Evolutionary conservation across 2,888 invertebrate genomes (phyloP).

Genomic region (Rotaria macrura): DNA sequence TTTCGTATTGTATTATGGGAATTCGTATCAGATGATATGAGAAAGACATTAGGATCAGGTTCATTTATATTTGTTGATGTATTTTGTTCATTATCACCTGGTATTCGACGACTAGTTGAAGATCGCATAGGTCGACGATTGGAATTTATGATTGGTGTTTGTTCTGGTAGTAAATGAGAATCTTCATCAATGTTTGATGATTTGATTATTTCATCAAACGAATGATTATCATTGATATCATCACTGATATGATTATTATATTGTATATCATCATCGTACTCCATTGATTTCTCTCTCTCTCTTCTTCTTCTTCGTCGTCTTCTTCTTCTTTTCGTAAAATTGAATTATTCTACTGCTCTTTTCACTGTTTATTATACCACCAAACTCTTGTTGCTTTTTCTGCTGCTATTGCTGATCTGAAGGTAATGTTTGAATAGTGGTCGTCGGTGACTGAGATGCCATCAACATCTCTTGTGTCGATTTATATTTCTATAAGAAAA

Average conservation of each 20-base stretch:
- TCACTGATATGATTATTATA: background rate
- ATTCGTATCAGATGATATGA: background rate
- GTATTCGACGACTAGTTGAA: background rate
- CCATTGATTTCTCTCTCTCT: background rate
- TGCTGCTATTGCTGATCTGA: background rate
- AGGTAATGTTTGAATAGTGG: conserved; percentile 8
- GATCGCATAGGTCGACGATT: background rate
- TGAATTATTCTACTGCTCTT: background rate
- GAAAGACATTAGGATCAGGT: background rate
- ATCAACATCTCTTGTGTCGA: conserved; percentile 2
- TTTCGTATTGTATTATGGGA: conserved; percentile 19
- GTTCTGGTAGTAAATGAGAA: background rate
- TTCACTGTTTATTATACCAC: background rate
- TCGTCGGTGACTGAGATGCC: background rate
- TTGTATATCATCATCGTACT: background rate
- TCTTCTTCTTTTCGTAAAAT: no score
- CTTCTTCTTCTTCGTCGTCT: no score
- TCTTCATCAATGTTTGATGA: background rate
- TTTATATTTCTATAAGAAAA: background rate
- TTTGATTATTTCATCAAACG: background rate
- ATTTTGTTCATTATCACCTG: background rate
- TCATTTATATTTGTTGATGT: background rate
- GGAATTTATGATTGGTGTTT: background rate
- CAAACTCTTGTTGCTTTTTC: background rate
- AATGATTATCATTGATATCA: conserved; percentile 1